Conservation (phyloP, 1,140 invertebrate genomes). For the Drosophila tristis region DNA sequence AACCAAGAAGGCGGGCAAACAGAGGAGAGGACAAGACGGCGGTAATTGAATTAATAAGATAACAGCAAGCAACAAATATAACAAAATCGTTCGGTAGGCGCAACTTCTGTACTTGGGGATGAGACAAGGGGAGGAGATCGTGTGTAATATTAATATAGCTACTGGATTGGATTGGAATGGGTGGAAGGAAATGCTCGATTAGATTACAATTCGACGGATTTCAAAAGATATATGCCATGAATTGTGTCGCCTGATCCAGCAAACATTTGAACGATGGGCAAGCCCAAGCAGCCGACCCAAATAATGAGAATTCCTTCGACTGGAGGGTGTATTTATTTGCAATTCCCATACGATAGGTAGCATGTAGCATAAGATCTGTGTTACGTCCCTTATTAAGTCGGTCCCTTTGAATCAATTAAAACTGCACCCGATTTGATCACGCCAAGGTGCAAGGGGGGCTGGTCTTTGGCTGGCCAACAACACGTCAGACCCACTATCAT, state of each 20-base stretch:
- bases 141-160: slow-evolving; percentile 40
- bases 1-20: too few relatives aligned
- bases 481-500: slow-evolving; percentile 11
- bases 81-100: slow-evolving; percentile 37
- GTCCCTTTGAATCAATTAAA: slow-evolving; percentile 70
- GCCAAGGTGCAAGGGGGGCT: slow-evolving; percentile 42
- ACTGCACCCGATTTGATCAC: slow-evolving; percentile 48
- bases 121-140: slow-evolving; percentile 26
- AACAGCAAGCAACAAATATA: slow-evolving; percentile 35
- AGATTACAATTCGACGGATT: slow-evolving; percentile 53
- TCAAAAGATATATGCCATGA: slow-evolving; percentile 39
- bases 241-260: slow-evolving; percentile 19
- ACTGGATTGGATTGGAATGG: slow-evolving; percentile 40
- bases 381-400: slow-evolving; percentile 31
- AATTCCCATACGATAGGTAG: not conserved
- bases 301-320: slow-evolving; percentile 4
- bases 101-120: slow-evolving; percentile 2
- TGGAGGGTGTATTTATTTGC: not conserved
- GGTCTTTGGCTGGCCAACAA: slow-evolving; percentile 5
- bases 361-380: not conserved
- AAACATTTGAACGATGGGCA: slow-evolving; percentile 4
- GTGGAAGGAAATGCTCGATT: slow-evolving; percentile 61
- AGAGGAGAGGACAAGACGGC: slow-evolving; percentile 11
- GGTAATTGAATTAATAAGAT: slow-evolving; percentile 70
- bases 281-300: slow-evolving; percentile 11